Percentiles rank a stretch among this genome's conserved stretches.
These are phyloP conservation scores for Drosophila varians DNA, from an alignment of 1,140 invertebrate genomes.

Conservation along the genomic window DNA sequence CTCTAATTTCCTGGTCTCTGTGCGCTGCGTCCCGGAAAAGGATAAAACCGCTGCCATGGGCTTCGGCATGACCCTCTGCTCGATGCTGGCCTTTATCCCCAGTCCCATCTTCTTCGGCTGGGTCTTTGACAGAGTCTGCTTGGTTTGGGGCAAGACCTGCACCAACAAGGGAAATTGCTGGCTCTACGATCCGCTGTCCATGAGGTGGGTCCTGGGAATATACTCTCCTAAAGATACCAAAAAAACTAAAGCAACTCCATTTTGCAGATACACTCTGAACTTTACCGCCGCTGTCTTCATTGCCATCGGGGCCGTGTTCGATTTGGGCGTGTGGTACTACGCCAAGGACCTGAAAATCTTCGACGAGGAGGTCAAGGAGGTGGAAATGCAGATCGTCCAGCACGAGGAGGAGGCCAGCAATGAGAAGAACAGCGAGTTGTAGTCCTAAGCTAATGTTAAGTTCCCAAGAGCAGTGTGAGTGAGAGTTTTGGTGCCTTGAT, in stretches of 20 bases:
- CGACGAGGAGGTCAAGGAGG: slow-evolving; percentile 86
- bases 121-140: slow-evolving; percentile 88
- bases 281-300: slow-evolving; percentile 88
- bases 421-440: slow-evolving; percentile 80
- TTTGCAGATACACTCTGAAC: slow-evolving; percentile 85
- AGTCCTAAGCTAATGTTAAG: slow-evolving; percentile 45
- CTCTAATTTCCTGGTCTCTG: slow-evolving; percentile 88
- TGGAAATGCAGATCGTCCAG: slow-evolving; percentile 78
- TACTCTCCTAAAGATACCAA: neutral
- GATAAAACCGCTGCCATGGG: slow-evolving; percentile 90
- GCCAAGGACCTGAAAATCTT: slow-evolving; percentile 89
- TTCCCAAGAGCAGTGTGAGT: slow-evolving; percentile 35
- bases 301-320: slow-evolving; percentile 87
- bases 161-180: slow-evolving; percentile 89
- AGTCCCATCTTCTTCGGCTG: slow-evolving; percentile 90
- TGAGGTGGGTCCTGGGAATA: slow-evolving; percentile 85
- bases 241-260: neutral
- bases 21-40: slow-evolving; percentile 89
- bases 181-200: slow-evolving; percentile 87
- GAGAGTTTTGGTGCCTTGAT: slow-evolving; percentile 39
- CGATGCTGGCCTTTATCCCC: slow-evolving; percentile 88
- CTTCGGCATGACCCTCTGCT: slow-evolving; percentile 87
- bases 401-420: slow-evolving; percentile 71
- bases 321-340: slow-evolving; percentile 88
- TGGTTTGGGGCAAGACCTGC: slow-evolving; percentile 91